A percentile compares a stretch with the other conserved stretches of the same genome.
phyloP scores from a whole-genome alignment of 2,113 vertebrate genomes.

The Pagrus major region DNA sequence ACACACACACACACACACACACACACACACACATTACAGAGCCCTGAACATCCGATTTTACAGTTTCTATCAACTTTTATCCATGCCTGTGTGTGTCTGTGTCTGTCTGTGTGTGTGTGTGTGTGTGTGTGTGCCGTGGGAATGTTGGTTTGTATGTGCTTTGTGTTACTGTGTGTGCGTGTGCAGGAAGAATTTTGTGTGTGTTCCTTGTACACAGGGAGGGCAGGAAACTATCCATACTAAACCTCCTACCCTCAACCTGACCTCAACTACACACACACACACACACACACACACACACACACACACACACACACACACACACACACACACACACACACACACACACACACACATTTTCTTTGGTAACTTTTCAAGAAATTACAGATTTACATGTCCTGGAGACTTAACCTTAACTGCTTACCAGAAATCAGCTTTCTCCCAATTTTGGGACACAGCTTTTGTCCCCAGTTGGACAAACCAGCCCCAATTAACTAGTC shows the following conservation, averaged over 20 bases:
- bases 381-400: too few relatives aligned
- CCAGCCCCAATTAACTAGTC: too few relatives aligned
- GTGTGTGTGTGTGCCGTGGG: conserved; percentile 2
- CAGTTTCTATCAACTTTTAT: conserved; percentile 46
- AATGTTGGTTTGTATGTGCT: neutral
- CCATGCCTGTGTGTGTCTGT: neutral
- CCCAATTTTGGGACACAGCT: too few relatives aligned
- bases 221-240: conserved; percentile 35
- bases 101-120: conserved; percentile 13
- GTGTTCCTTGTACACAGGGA: conserved; percentile 17
- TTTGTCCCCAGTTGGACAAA: too few relatives aligned
- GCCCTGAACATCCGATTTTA: conserved; percentile 39
- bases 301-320: neutral
- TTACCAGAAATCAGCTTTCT: too few relatives aligned
- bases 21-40: conserved; percentile 23
- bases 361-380: too few relatives aligned
- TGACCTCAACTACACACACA: conserved; percentile 20
- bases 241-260: conserved; percentile 18
- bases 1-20: conserved; percentile 7
- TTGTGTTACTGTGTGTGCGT: conserved; percentile 3
- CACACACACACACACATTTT: conserved; percentile 6
- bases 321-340: conserved; percentile 23
- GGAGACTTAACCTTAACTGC: too few relatives aligned
- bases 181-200: conserved; percentile 18
- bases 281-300: too few relatives aligned